phyloP scores from a whole-genome alignment of 2,113 vertebrate genomes.

The Thunnus maccoyii region DNA sequence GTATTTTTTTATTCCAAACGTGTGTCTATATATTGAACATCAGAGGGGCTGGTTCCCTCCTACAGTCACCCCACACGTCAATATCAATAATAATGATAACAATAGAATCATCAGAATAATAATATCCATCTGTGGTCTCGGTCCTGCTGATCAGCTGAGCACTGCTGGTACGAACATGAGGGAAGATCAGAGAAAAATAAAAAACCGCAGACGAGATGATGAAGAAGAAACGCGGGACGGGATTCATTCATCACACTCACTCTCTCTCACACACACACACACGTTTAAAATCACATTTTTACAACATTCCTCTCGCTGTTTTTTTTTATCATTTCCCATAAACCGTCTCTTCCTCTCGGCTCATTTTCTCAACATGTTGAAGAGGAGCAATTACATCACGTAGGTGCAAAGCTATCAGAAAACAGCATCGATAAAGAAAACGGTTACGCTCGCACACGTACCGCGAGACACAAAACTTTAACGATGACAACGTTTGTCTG shows the following conservation, averaged over 20 bases:
- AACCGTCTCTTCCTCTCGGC: too few relatives aligned
- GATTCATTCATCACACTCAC: background rate
- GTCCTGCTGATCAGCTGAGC: constrained; percentile 49
- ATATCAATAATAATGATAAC: constrained; percentile 77
- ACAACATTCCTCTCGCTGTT: too few relatives aligned
- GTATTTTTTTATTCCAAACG: constrained; percentile 80
- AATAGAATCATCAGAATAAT: constrained; percentile 65
- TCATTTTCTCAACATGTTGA: too few relatives aligned
- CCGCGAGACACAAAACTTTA: too few relatives aligned
- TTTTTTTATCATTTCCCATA: too few relatives aligned
- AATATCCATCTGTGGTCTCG: constrained; percentile 44
- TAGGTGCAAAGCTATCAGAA: too few relatives aligned
- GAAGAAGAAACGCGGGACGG: background rate
- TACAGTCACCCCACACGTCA: constrained; percentile 73
- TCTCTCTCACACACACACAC: background rate
- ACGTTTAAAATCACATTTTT: too few relatives aligned
- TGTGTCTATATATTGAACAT: constrained; percentile 83
- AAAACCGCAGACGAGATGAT: background rate
- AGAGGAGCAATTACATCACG: too few relatives aligned
- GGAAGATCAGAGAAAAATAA: constrained; percentile 18
- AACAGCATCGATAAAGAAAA: too few relatives aligned
- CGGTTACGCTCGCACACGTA: too few relatives aligned
- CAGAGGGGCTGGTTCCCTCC: constrained; percentile 70
- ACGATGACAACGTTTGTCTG: too few relatives aligned
- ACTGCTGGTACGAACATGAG: constrained; percentile 71